Percentiles rank a stretch among this genome's conserved stretches.
Conservation (phyloP, 2,888 invertebrate genomes). For the Diarsia brunnea region DNA sequence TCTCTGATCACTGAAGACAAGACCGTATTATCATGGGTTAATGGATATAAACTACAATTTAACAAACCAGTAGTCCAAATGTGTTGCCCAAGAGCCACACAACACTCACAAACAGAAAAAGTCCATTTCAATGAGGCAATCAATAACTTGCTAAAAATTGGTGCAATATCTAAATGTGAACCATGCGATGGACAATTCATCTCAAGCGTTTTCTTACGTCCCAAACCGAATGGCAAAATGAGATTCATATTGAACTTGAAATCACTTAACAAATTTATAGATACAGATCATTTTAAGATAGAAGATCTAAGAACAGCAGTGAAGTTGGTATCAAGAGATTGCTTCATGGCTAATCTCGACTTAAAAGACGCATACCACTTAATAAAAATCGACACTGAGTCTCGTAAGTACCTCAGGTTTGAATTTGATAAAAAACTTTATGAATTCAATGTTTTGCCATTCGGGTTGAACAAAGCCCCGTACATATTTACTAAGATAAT, state of each 20-base stretch:
- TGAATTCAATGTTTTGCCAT: no score
- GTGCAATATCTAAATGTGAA: neutral
- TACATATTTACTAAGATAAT: no score
- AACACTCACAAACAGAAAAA: no score
- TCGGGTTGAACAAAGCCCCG: no score
- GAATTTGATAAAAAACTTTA: neutral
- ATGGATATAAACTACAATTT: neutral
- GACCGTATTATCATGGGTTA: neutral
- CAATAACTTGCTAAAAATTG: no score
- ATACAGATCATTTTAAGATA: constrained; percentile 3
- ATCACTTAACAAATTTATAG: neutral
- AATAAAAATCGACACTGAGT: neutral
- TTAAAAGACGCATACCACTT: constrained; percentile 2
- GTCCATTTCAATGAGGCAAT: no score
- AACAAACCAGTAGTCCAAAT: neutral
- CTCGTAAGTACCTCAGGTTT: neutral
- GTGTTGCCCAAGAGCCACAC: no score
- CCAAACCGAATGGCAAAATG: constrained; percentile 5
- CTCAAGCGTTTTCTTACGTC: neutral
- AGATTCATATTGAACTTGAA: neutral
- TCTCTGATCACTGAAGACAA: no score
- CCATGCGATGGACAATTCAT: neutral
- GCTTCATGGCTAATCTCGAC: neutral
- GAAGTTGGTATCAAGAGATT: neutral
- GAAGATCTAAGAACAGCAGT: neutral